These are phyloP conservation scores for Aplodontia rufa DNA, from an alignment of 2,113 vertebrate genomes.

Conservation along the genomic window DNA sequence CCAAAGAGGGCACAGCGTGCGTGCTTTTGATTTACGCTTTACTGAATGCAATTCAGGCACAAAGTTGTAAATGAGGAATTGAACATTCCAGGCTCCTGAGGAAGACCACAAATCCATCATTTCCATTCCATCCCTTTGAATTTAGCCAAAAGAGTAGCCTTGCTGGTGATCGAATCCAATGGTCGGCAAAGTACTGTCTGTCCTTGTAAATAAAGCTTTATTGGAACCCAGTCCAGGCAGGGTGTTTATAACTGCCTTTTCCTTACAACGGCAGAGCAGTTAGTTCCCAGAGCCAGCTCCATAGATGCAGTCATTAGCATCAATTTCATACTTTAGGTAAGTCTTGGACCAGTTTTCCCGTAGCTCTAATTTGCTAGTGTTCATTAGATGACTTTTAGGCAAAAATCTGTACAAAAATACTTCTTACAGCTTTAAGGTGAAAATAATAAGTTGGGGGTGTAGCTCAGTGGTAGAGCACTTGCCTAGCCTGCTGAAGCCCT, in stretches of 20 bases:
- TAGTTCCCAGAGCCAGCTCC: neutral
- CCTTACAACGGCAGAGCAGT: rapidly evolving
- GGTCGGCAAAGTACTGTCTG: neutral
- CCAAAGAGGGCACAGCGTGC: neutral
- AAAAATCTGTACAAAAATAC: neutral
- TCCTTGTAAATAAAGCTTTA: neutral
- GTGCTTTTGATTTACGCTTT: neutral
- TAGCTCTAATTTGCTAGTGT: neutral
- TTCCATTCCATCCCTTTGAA: neutral
- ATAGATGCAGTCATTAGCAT: neutral
- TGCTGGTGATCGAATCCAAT: neutral
- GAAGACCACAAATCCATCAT: neutral
- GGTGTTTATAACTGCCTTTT: neutral
- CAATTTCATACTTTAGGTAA: neutral
- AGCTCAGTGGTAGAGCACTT: neutral
- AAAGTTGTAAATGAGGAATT: neutral
- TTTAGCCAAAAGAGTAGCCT: neutral
- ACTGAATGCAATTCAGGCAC: neutral
- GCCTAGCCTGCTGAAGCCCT: neutral
- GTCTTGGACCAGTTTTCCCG: neutral
- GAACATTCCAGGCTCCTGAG: neutral
- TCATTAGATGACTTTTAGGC: neutral
- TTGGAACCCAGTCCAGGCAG: neutral
- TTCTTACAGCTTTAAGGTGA: neutral
- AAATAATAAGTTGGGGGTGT: rapidly evolving